Conservation (phyloP, 2,797 vertebrate genomes). For the Sebastes hubbsi region DNA sequence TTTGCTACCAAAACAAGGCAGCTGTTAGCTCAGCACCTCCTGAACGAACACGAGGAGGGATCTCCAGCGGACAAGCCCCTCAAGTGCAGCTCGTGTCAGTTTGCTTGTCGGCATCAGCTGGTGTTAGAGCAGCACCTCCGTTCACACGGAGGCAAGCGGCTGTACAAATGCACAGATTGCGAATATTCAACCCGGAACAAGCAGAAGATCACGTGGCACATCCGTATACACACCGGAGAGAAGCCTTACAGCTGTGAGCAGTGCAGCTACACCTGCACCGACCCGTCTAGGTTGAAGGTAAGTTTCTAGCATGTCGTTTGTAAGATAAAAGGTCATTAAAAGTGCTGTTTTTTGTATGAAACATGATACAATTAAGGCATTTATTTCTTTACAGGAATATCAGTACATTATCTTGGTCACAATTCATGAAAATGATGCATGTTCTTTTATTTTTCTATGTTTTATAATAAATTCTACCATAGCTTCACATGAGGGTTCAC, state of each 20-base stretch:
- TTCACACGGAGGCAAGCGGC: constrained; percentile 88
- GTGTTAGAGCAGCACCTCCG: constrained; percentile 95
- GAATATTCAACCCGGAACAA: constrained; percentile 92
- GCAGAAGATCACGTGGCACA: constrained; percentile 98
- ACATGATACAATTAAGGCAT: neutral
- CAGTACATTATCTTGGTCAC: neutral
- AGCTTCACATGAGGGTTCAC: constrained; percentile 99
- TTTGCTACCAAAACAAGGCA: constrained; percentile 89
- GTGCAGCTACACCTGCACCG: constrained; percentile 91
- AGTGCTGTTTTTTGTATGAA: neutral
- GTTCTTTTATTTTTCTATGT: neutral
- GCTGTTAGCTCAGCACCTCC: constrained; percentile 88
- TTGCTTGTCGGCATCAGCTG: constrained; percentile 88
- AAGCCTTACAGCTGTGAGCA: constrained; percentile 94
- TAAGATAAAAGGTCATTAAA: neutral
- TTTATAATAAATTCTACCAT: neutral
- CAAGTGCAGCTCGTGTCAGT: constrained; percentile 88
- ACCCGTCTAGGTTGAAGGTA: constrained; percentile 96
- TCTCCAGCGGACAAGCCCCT: constrained; percentile 77
- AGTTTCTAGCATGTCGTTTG: neutral
- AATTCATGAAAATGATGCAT: neutral
- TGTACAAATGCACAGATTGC: constrained; percentile 95
- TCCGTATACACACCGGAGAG: constrained; percentile 96
- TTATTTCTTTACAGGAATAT: neutral
- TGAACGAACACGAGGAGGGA: constrained; percentile 86